Percentiles rank a stretch among this genome's conserved stretches.
Evolutionary conservation across 2,888 invertebrate genomes (phyloP).

Genomic region (Orthosia incerta): DNA sequence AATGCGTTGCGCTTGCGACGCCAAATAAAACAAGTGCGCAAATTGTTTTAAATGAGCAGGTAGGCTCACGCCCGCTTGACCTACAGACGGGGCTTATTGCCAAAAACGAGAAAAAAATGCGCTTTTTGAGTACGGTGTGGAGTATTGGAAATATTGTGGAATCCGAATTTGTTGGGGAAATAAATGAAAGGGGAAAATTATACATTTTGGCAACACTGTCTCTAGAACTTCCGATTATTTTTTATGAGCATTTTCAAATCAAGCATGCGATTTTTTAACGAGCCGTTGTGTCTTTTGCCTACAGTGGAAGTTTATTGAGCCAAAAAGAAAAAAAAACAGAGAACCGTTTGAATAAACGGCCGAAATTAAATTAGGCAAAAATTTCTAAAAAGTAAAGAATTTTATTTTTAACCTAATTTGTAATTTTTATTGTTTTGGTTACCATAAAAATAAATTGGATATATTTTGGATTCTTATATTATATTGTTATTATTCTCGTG

Average conservation of each 20-base stretch:
- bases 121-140: conserved; percentile 71
- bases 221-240: not conserved
- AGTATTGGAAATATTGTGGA: conserved; percentile 3
- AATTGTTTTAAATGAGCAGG: conserved; percentile 90
- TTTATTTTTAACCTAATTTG: not conserved
- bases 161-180: not conserved
- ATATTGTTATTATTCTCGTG: conserved; percentile 15
- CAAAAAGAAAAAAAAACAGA: not conserved
- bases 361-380: not conserved
- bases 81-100: conserved; percentile 85
- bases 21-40: conserved; percentile 82
- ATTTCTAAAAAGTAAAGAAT: not conserved
- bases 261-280: not conserved
- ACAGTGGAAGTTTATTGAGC: not conserved
- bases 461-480: conserved; percentile 5
- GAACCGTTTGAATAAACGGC: not conserved
- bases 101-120: conserved; percentile 78
- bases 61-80: conserved; percentile 86
- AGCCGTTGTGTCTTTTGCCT: not conserved
- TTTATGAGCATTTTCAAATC: conserved; percentile 5
- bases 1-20: conserved; percentile 75
- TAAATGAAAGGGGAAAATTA: not conserved
- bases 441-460: conserved; percentile 15
- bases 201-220: not conserved
- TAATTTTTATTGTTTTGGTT: not conserved